A percentile compares a stretch with the other conserved stretches of the same genome.
phyloP scores from a whole-genome alignment of 64 coral and sea anemone genomes.

The Hydrozoanthus tunicans region DNA sequence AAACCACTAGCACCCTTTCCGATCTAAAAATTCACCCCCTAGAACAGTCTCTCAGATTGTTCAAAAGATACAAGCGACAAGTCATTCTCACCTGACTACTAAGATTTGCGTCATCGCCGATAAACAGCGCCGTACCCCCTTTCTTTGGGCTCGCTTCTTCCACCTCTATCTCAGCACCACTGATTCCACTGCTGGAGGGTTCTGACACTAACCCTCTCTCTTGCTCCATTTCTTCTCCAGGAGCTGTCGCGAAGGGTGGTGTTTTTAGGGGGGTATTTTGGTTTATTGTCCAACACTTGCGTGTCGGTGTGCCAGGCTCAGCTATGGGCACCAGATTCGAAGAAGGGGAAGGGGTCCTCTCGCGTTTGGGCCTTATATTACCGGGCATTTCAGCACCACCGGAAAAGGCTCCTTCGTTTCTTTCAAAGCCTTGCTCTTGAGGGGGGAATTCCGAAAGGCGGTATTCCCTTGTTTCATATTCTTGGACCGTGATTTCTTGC shows the following conservation, averaged over 20 bases:
- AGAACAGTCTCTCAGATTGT: too few species aligned
- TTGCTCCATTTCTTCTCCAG: not conserved
- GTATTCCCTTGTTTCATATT: slow-evolving; percentile 80
- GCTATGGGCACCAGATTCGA: slow-evolving; percentile 2
- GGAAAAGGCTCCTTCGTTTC: not conserved
- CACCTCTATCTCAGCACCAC: slow-evolving; percentile 22
- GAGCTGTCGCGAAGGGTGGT: slow-evolving; percentile 33
- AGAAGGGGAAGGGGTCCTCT: slow-evolving; percentile 13
- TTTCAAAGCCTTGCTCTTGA: not conserved
- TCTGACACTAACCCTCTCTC: not conserved
- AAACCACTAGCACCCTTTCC: too few species aligned
- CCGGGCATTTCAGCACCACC: slow-evolving; percentile 9
- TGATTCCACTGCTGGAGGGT: not conserved
- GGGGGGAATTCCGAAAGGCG: slow-evolving; percentile 75
- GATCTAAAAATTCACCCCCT: too few species aligned
- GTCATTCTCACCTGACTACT: slow-evolving; percentile 21
- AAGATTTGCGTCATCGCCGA: slow-evolving; percentile 28
- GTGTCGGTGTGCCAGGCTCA: slow-evolving; percentile 46
- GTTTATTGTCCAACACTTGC: slow-evolving; percentile 80
- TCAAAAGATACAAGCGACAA: not conserved
- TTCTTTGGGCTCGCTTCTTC: slow-evolving; percentile 30
- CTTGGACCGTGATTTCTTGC: not conserved
- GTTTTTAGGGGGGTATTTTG: not conserved
- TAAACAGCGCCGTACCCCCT: slow-evolving; percentile 41
- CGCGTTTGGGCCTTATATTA: slow-evolving; percentile 54